Evolutionary conservation across 2,888 invertebrate genomes (phyloP).

Genomic region (Exocentrus adspersus): DNA sequence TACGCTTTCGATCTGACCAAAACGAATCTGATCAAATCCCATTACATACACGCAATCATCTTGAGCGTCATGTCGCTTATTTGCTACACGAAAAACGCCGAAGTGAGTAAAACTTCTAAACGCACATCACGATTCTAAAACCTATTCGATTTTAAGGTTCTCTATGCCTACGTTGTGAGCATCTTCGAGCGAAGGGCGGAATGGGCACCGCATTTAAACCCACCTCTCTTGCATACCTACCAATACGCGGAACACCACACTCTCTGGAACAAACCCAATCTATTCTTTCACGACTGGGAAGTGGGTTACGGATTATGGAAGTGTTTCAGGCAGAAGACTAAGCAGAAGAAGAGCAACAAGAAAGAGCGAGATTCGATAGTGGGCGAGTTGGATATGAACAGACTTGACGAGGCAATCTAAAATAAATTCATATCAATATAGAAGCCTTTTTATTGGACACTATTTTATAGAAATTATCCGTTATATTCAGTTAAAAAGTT

Average conservation of each 20-base stretch:
- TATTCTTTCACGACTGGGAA: constrained; percentile 75
- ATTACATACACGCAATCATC: constrained; percentile 70
- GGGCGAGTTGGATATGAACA: too few relatives aligned
- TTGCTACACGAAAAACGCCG: constrained; percentile 71
- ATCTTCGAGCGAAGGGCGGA: constrained; percentile 68
- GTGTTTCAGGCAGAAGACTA: constrained; percentile 59
- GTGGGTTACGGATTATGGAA: constrained; percentile 72
- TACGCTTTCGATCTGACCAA: constrained; percentile 62
- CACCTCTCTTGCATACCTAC: constrained; percentile 68
- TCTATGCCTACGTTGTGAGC: constrained; percentile 69
- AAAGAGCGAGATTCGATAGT: too few relatives aligned
- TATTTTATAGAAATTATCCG: too few relatives aligned
- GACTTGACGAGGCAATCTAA: too few relatives aligned
- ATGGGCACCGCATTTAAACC: constrained; percentile 72
- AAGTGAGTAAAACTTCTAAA: constrained; percentile 45
- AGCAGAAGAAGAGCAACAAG: neutral
- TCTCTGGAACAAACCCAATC: constrained; percentile 69
- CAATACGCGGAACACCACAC: constrained; percentile 67
- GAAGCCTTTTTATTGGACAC: too few relatives aligned
- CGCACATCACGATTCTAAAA: too few relatives aligned
- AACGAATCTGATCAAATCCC: constrained; percentile 57
- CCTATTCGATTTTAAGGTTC: constrained; percentile 49
- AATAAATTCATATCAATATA: too few relatives aligned
- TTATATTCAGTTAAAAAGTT: too few relatives aligned
- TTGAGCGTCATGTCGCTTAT: constrained; percentile 70